Percentiles rank a stretch among this genome's conserved stretches.
Evolutionary conservation across 2,888 invertebrate species (phyloP).

Genomic region (Alcis repandata): DNA sequence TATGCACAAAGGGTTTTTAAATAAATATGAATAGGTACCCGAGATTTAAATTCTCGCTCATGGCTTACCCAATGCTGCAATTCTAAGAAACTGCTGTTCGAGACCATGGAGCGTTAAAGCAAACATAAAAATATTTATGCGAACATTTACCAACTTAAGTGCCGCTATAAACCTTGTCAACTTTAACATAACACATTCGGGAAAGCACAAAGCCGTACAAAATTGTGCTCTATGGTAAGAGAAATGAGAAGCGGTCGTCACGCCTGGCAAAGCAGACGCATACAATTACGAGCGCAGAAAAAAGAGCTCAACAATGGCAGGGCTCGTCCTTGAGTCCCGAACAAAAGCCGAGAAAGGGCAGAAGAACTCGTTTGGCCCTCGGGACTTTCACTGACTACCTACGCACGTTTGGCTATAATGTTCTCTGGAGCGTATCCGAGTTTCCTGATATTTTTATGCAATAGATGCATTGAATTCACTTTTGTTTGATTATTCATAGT

Average conservation of each 20-base stretch:
- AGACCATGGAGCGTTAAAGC: slow-evolving; percentile 49
- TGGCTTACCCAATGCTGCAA: slow-evolving; percentile 12
- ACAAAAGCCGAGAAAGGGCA: slow-evolving; percentile 86
- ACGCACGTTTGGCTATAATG: slow-evolving; percentile 67
- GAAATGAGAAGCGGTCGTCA: slow-evolving; percentile 72
- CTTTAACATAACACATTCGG: slow-evolving; percentile 44
- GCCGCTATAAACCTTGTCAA: slow-evolving; percentile 63
- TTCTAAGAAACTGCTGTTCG: slow-evolving; percentile 54
- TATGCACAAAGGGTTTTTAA: not conserved
- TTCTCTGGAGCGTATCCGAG: slow-evolving; percentile 29
- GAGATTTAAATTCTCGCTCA: not conserved
- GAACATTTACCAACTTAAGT: slow-evolving; percentile 56
- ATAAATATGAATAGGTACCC: not conserved
- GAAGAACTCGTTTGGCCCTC: slow-evolving; percentile 83
- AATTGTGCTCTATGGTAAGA: slow-evolving; percentile 66
- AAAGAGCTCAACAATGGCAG: slow-evolving; percentile 81
- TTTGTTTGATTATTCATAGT: not conserved
- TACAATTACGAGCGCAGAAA: slow-evolving; percentile 79
- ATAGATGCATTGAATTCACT: slow-evolving; percentile 10
- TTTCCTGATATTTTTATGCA: slow-evolving; percentile 17
- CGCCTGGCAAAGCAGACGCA: slow-evolving; percentile 79
- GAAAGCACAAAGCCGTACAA: slow-evolving; percentile 33
- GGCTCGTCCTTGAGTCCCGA: slow-evolving; percentile 82
- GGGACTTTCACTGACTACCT: slow-evolving; percentile 85
- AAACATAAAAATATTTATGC: slow-evolving; percentile 60